Percentiles rank a stretch among this genome's conserved stretches.
phyloP scores from a whole-genome alignment of 2,888 invertebrate species.

The Sinohyriopsis cumingii region DNA sequence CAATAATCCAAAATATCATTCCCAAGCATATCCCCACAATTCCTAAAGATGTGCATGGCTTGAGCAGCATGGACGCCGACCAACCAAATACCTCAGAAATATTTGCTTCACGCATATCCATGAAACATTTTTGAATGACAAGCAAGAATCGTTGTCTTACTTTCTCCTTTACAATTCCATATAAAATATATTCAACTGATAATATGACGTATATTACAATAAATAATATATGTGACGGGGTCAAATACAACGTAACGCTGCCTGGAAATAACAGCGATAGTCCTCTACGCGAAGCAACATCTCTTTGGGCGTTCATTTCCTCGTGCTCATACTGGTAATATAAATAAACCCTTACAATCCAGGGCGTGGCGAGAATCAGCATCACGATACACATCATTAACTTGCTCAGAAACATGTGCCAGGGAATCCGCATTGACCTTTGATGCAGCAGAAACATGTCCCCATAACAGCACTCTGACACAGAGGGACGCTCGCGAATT shows the following conservation, averaged over 20 bases:
- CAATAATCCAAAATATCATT: constrained; percentile 50
- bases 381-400: constrained; percentile 45
- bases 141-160: constrained; percentile 45
- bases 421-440: constrained; percentile 25
- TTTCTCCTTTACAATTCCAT: constrained; percentile 42
- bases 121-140: constrained; percentile 49
- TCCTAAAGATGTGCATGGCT: constrained; percentile 63
- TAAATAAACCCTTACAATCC: constrained; percentile 51
- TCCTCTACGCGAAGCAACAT: constrained; percentile 23
- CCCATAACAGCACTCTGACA: constrained; percentile 48
- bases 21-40: constrained; percentile 55
- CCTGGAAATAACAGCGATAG: constrained; percentile 47
- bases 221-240: constrained; percentile 62
- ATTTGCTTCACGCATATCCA: constrained; percentile 52
- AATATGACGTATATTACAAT: constrained; percentile 58
- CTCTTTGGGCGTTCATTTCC: constrained; percentile 41
- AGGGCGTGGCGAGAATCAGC: constrained; percentile 48
- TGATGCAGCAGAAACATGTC: constrained; percentile 31
- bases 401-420: constrained; percentile 44
- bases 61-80: constrained; percentile 49
- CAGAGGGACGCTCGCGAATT: constrained; percentile 49
- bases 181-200: constrained; percentile 44
- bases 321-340: constrained; percentile 55
- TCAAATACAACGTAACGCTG: constrained; percentile 57
- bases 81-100: constrained; percentile 38